phyloP scores from a whole-genome alignment of 2,113 vertebrate genomes.

The Phoxinus phoxinus region DNA sequence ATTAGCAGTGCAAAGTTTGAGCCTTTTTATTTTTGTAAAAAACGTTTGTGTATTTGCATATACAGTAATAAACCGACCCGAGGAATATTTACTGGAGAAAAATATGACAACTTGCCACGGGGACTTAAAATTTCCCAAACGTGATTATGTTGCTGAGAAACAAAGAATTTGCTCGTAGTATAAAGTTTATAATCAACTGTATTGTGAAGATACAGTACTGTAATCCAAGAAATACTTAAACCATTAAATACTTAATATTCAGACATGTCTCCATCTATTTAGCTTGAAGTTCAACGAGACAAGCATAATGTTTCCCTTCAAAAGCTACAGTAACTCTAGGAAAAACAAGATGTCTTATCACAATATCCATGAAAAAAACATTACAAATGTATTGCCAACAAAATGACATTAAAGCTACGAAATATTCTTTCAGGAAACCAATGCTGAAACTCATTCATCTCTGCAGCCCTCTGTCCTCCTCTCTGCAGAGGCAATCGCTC shows the following conservation, averaged over 20 bases:
- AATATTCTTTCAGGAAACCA: conserved; percentile 68
- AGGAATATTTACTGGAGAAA: not conserved
- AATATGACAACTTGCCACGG: not conserved
- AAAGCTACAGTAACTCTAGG: conserved; percentile 13
- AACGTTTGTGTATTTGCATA: not conserved
- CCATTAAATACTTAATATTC: not conserved
- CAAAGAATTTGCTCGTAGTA: not conserved
- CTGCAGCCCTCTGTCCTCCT: conserved; percentile 66
- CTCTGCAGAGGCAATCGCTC: conserved; percentile 71
- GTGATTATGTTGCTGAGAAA: conserved; percentile 12
- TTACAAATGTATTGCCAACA: conserved; percentile 66
- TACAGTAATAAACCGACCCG: not conserved
- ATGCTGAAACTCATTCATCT: conserved; percentile 72
- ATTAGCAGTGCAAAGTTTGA: not conserved
- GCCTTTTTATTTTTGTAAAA: not conserved
- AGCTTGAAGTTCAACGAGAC: not conserved
- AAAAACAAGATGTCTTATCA: conserved; percentile 36
- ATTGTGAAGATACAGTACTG: not conserved
- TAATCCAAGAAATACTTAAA: conserved; percentile 16
- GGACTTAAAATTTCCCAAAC: not conserved
- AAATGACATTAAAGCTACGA: conserved; percentile 62
- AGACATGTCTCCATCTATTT: not conserved
- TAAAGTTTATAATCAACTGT: not conserved
- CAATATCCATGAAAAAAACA: conserved; percentile 39
- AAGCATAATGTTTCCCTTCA: conserved; percentile 10